These are phyloP conservation scores for Daktulosphaira vitifoliae DNA, from an alignment of 1,140 invertebrate genomes.

Conservation along the genomic window DNA sequence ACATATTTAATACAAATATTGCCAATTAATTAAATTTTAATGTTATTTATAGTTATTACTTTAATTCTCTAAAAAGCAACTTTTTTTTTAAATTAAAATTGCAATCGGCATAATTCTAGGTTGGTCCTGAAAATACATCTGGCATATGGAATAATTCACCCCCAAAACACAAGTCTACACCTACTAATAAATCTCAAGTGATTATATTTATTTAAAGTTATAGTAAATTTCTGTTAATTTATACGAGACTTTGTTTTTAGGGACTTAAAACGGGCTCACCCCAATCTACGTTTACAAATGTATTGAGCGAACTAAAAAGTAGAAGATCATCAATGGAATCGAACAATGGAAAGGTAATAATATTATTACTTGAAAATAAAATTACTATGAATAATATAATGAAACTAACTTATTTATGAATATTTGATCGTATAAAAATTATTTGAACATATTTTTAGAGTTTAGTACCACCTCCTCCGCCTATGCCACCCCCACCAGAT, in stretches of 20 bases:
- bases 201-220: neutral
- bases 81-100: no score
- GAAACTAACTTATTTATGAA: no score
- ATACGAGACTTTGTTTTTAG: conserved; percentile 34
- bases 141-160: conserved; percentile 22
- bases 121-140: conserved; percentile 31
- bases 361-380: no score
- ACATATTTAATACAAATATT: no score
- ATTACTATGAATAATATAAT: no score
- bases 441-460: conserved; percentile 28
- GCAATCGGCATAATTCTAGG: no score
- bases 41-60: no score
- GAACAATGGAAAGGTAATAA: conserved; percentile 38
- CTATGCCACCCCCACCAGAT: conserved; percentile 72
- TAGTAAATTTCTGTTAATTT: no score
- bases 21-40: no score
- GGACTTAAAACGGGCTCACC: conserved; percentile 40
- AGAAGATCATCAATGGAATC: conserved; percentile 41
- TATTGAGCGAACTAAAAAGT: conserved; percentile 50
- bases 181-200: conserved; percentile 48
- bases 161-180: conserved; percentile 36
- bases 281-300: conserved; percentile 50
- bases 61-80: no score
- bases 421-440: no score
- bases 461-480: conserved; percentile 64